Evolutionary conservation across 2,888 invertebrate genomes (phyloP), one percentile per base, ranked within the genome.

Genomic region (Tetranychus truncatus): DNA sequence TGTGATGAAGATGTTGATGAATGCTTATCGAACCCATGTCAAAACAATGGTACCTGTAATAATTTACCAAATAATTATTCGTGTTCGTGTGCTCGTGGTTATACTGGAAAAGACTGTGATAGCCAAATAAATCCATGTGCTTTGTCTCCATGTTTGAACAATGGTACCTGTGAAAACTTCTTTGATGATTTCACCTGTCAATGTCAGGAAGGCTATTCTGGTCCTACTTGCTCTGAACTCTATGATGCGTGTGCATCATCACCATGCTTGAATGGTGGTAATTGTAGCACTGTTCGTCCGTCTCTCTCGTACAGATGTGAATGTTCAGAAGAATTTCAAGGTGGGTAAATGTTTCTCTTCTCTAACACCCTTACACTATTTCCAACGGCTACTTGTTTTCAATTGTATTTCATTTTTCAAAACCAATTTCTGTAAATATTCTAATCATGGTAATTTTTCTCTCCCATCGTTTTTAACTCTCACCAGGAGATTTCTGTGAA

Each of bases 211-310:
- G 69, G 69, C 20, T 55, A 55, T 55, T 66, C 76, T 78, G 77
- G 76, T 45, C 75, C 78, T 81, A 76, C 79, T 46, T 82, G 81
- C 77, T 86, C 87, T 78, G 85, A 89, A 79, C 83, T 84, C 34
- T 92, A 95, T 80, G 95, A 96, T 81, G 95, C 95, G 81, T 96
- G 96, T 80, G 84, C 95, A n/a, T 79, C 80, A 0, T 79, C 81
- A 85, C 92, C 93, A 0, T 96, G 96, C 80, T 92, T 94, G 81
- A 93, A 96, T 81, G 94, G 93, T 79, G 95, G 95, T 34, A 85
- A 83, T 67, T 94, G 94, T 82, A 83, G 78, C 92, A 93, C 83
- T 84, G 86, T n/a, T 86, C 86, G 4, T 91, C 91, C 45, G 84
- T 85, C 24, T 91, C 66, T 7, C 18, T 20, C 11, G n/a, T 66